Percentiles rank a stretch among this genome's conserved stretches.
Evolutionary conservation across 2,888 invertebrate species (phyloP).

Genomic region (Chrysomela aeneicollis): DNA sequence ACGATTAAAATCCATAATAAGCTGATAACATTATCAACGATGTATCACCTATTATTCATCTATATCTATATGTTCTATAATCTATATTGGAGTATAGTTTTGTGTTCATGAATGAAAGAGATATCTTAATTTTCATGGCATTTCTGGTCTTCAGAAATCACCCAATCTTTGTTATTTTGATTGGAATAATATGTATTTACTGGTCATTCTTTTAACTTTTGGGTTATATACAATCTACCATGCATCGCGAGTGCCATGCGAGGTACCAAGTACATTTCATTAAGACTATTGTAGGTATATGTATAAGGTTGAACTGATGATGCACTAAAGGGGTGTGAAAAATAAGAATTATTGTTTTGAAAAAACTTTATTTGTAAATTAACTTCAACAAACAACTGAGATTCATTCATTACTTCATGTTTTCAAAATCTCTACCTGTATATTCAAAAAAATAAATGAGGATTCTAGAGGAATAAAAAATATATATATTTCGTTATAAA

Average conservation of each 20-base stretch:
- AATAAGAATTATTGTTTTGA: neutral
- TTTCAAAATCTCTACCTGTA: constrained; percentile 8
- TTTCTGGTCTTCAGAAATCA: neutral
- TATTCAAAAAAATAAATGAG: constrained; percentile 15
- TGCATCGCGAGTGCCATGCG: too few relatives aligned
- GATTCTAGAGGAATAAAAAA: constrained; percentile 1
- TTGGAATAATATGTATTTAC: too few relatives aligned
- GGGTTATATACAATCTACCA: too few relatives aligned
- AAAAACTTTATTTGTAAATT: constrained; percentile 21
- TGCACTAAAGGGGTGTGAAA: too few relatives aligned
- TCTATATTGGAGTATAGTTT: neutral
- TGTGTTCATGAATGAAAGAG: neutral
- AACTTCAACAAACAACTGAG: constrained; percentile 19
- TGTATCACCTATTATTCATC: neutral
- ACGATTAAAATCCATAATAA: neutral
- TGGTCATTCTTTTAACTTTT: too few relatives aligned
- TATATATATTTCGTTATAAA: neutral
- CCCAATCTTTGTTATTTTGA: too few relatives aligned
- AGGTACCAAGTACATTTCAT: too few relatives aligned
- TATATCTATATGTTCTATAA: constrained; percentile 6
- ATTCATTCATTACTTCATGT: constrained; percentile 14
- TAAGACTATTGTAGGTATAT: too few relatives aligned
- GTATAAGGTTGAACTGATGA: too few relatives aligned
- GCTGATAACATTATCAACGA: constrained; percentile 15
- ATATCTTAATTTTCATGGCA: neutral